These are phyloP conservation scores for Rhipidura dahli DNA, from an alignment of 2,113 vertebrate species.

Conservation along the genomic window DNA sequence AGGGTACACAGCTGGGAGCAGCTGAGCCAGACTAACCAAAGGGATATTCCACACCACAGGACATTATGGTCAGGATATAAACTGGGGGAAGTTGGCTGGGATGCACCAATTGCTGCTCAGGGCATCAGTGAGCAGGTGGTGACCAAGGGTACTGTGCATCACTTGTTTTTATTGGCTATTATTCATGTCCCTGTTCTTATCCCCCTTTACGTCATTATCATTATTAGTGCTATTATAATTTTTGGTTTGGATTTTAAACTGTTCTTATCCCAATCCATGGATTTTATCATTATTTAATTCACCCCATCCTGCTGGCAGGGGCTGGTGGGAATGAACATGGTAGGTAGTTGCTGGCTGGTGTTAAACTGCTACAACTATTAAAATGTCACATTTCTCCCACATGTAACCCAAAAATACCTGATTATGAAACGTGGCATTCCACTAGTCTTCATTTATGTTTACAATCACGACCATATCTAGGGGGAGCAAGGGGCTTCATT, in stretches of 20 bases:
- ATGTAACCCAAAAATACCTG: neutral
- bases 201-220: neutral
- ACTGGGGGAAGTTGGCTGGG: neutral
- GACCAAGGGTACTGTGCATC: neutral
- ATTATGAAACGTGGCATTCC: neutral
- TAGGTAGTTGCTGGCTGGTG: neutral
- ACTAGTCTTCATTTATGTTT: neutral
- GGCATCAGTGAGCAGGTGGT: no score
- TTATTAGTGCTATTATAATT: neutral
- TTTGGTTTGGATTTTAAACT: neutral
- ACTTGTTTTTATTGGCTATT: neutral
- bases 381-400: neutral
- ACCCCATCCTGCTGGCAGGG: neutral
- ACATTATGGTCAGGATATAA: neutral
- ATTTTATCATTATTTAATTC: neutral
- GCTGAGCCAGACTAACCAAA: neutral
- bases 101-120: neutral
- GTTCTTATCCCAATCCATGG: neutral
- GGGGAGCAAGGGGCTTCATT: neutral
- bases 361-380: neutral
- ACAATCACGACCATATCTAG: neutral
- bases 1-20: rapidly evolving
- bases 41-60: neutral
- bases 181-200: neutral
- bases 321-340: neutral